Evolutionary conservation across 2,888 invertebrate species (phyloP), one percentile per base, ranked within the genome.

Genomic region (Kuschelorhynchus macadamiae): DNA sequence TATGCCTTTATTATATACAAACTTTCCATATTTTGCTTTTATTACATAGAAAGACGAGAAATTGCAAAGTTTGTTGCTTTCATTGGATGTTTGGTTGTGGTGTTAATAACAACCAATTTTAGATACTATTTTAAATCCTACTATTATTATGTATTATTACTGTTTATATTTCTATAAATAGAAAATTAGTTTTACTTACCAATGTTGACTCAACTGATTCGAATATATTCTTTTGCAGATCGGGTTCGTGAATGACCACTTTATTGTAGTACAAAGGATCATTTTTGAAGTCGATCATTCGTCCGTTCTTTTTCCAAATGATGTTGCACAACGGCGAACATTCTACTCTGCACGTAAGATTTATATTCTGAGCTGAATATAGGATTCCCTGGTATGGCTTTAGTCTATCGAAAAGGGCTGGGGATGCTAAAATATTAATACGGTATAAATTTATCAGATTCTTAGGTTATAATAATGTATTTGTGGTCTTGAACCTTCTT

Each of bases 171-270:
- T n/a, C n/a, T n/a, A n/a, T n/a, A n/a, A n/a, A n/a, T n/a, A n/a
- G n/a, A n/a, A n/a, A n/a, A n/a, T 25, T 25, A 11, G 11, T 11
- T 12, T 25, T 25, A 82, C 86, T 86, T 82, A 90, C 91, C 87
- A 96, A 85, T 67, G 92, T 93, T n/a, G 95, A 95, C 76, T 92
- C 89, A 32, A 95, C 90, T 33, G 95, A 95, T 82, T 95, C 93
- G 78, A 96, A 95, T 81, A 96, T 95, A 76, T 94, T 95, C 57
- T 91, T 91, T 57, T 91, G 89, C 12, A 89, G 88, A 77, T 95
- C 92, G 0, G 94, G 90, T 2, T 89, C 89, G 71, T 92, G 87
- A 56, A 88, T 87, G 41, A 87, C 86, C 75, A 91, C 90, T 67
- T 87, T 87, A 50, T 92, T 88, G 76, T 89, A 89, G 84, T 94